Conservation (phyloP, 1,140 invertebrate species). For the Diachasma alloeum region DNA sequence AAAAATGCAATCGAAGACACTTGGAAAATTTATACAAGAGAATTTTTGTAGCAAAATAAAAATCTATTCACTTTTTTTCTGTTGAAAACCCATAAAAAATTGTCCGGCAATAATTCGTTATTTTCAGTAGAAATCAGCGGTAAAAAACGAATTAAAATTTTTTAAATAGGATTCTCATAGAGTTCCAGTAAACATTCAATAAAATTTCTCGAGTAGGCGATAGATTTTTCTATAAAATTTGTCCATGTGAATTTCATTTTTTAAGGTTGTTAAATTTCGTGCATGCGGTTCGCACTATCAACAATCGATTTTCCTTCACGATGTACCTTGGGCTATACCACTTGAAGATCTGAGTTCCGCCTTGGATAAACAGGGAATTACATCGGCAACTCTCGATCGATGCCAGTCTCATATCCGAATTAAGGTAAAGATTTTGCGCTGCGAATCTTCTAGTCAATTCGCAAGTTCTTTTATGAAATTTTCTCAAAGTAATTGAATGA, state of each 20-base stretch:
- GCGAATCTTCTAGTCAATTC: no score
- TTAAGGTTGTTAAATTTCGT: conserved; percentile 60
- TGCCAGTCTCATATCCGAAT: conserved; percentile 60
- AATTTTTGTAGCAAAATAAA: no score
- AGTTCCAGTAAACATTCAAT: background rate
- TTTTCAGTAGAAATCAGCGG: no score
- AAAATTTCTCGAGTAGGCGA: background rate
- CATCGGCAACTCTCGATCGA: conserved; percentile 53
- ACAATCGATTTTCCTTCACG: conserved; percentile 57
- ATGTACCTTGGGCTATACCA: conserved; percentile 65
- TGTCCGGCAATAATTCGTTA: no score
- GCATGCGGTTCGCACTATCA: conserved; percentile 59
- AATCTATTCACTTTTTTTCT: no score
- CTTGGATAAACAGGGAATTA: conserved; percentile 59
- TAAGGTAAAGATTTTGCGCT: conserved; percentile 48
- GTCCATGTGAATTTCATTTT: background rate
- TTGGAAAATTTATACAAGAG: no score
- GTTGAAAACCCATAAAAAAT: no score
- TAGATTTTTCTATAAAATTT: background rate
- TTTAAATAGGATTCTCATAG: no score
- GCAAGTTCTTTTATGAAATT: no score
- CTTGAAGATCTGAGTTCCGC: conserved; percentile 61
- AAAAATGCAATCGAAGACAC: no score
- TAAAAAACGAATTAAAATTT: no score
- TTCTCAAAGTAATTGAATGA: no score